Evolutionary conservation across 2,888 invertebrate genomes (phyloP).

Genomic region (Chrysodeixis includens): DNA sequence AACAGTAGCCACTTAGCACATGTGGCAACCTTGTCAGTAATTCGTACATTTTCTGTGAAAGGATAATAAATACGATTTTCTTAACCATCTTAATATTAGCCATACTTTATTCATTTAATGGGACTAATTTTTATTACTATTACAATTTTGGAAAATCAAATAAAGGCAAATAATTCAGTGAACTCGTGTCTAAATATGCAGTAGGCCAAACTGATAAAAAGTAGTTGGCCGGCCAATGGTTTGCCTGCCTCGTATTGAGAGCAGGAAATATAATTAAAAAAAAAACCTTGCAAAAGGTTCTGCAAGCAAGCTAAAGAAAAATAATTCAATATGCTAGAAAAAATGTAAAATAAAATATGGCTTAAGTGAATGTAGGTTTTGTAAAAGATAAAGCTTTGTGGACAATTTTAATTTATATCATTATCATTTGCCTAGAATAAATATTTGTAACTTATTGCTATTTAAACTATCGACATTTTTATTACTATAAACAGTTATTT

Average conservation of each 20-base stretch:
- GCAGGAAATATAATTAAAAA: conserved; percentile 11
- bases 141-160: no score
- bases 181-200: background rate
- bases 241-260: conserved; percentile 6
- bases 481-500: conserved; percentile 40
- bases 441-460: conserved; percentile 19
- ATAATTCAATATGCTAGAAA: conserved; percentile 24
- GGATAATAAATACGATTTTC: no score
- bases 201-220: background rate
- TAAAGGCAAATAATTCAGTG: no score
- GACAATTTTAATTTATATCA: conserved; percentile 24
- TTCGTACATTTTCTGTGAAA: no score
- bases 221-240: conserved; percentile 23
- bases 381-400: conserved; percentile 28
- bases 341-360: conserved; percentile 30
- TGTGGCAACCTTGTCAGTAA: no score
- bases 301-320: conserved; percentile 29
- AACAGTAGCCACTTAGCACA: no score
- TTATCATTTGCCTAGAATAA: conserved; percentile 20
- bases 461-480: conserved; percentile 33
- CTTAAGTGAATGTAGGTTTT: conserved; percentile 32
- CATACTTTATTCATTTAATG: no score
- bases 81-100: no score
- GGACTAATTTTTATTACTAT: no score
- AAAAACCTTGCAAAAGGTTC: conserved; percentile 31